These are phyloP conservation scores for Coreoperca whiteheadi DNA, from an alignment of 2,113 vertebrate species.

Conservation along the genomic window DNA sequence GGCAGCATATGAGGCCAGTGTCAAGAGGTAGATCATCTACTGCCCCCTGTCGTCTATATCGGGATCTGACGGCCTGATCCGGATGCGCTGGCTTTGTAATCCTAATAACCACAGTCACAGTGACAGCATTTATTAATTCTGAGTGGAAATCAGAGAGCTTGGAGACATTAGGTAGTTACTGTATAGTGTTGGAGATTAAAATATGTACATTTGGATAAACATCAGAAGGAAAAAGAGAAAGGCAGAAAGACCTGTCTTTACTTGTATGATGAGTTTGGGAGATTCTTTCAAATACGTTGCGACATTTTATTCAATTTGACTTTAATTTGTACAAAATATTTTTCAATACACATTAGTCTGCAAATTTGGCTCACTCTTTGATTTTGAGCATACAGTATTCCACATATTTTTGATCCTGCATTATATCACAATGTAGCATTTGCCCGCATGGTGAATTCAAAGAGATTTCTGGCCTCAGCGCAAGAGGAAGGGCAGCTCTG, in stretches of 20 bases:
- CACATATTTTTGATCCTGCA: too few relatives aligned
- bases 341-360: neutral
- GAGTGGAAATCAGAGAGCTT: neutral
- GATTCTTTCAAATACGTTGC: neutral
- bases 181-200: neutral
- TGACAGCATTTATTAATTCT: neutral
- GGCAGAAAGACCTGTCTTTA: neutral
- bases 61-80: neutral
- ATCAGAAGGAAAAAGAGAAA: neutral
- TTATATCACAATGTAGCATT: neutral
- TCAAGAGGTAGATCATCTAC: slow-evolving; percentile 63
- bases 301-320: neutral
- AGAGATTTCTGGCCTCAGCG: neutral
- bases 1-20: neutral
- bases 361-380: neutral
- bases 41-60: slow-evolving; percentile 70
- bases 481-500: slow-evolving; percentile 7
- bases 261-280: neutral
- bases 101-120: neutral
- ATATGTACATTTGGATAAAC: neutral
- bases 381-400: too few relatives aligned
- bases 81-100: neutral
- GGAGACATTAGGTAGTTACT: too few relatives aligned
- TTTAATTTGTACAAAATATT: neutral
- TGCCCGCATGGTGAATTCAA: neutral